Percentiles rank a stretch among this genome's conserved stretches.
phyloP scores from a whole-genome alignment of 2,797 vertebrate genomes.

The Phylloscopus collybita region DNA sequence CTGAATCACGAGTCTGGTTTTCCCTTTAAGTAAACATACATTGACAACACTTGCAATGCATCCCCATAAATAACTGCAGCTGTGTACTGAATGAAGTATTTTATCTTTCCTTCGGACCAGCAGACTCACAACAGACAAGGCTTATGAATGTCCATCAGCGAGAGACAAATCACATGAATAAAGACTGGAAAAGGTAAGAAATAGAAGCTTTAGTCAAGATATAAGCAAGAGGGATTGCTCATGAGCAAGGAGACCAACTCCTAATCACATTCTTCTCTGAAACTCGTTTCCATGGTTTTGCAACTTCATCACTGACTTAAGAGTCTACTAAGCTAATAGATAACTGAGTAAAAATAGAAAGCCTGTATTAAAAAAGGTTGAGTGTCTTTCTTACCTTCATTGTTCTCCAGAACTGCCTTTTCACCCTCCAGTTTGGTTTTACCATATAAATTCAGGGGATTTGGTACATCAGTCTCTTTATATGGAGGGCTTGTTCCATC shows the following conservation, averaged over 20 bases:
- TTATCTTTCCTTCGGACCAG: not conserved
- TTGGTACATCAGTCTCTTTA: constrained; percentile 88
- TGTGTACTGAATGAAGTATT: not conserved
- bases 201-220: not conserved
- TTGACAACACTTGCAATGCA: not conserved
- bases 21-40: not conserved
- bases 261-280: not conserved
- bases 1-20: not conserved
- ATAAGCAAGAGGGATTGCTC: not conserved
- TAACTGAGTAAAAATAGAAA: not conserved
- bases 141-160: not conserved
- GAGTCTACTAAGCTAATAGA: not conserved
- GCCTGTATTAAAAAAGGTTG: not conserved
- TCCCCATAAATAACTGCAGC: not conserved
- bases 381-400: constrained; percentile 82
- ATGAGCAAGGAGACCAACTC: not conserved
- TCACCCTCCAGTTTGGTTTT: constrained; percentile 95
- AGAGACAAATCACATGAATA: not conserved
- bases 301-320: not conserved
- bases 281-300: not conserved
- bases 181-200: not conserved
- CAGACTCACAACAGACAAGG: not conserved
- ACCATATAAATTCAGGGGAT: constrained; percentile 92
- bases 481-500: constrained; percentile 94
- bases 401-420: constrained; percentile 86